These are phyloP conservation scores for Tokudaia muenninki DNA, from an alignment of 2,797 vertebrate genomes.

Conservation along the genomic window DNA sequence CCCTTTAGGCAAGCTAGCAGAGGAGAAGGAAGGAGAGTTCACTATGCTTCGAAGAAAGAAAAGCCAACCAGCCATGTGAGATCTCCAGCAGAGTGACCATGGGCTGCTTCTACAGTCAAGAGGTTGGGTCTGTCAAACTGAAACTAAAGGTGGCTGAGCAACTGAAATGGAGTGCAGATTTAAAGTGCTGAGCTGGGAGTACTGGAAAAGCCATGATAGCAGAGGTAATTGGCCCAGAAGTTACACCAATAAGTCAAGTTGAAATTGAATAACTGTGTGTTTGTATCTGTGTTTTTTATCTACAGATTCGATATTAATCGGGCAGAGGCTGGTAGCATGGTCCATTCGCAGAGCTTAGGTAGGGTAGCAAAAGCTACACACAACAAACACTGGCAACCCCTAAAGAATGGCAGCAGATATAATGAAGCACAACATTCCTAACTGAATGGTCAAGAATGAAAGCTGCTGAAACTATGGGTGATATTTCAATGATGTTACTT, in stretches of 20 bases:
- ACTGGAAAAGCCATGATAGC: background rate
- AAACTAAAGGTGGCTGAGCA: background rate
- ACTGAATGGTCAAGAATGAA: background rate
- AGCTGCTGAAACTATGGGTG: background rate
- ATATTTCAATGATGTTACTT: slow-evolving; percentile 23
- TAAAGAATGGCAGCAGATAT: slow-evolving; percentile 10
- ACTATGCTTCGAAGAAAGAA: background rate
- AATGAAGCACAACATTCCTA: slow-evolving; percentile 1
- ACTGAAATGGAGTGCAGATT: background rate
- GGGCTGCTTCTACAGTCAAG: background rate
- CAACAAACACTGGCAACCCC: background rate
- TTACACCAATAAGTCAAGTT: background rate
- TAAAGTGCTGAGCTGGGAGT: background rate
- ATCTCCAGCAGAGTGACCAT: background rate
- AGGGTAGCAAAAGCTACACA: too few species aligned
- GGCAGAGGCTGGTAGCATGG: too few species aligned
- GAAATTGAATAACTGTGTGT: background rate
- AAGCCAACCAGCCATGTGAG: background rate
- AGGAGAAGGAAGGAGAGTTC: background rate
- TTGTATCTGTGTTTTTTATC: background rate
- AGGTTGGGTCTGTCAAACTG: background rate
- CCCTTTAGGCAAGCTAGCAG: background rate
- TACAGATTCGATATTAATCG: too few species aligned
- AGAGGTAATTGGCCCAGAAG: background rate
- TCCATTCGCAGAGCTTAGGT: too few species aligned